phyloP scores from a whole-genome alignment of 2,797 vertebrate species.

The Pyrocephalus nanus region DNA sequence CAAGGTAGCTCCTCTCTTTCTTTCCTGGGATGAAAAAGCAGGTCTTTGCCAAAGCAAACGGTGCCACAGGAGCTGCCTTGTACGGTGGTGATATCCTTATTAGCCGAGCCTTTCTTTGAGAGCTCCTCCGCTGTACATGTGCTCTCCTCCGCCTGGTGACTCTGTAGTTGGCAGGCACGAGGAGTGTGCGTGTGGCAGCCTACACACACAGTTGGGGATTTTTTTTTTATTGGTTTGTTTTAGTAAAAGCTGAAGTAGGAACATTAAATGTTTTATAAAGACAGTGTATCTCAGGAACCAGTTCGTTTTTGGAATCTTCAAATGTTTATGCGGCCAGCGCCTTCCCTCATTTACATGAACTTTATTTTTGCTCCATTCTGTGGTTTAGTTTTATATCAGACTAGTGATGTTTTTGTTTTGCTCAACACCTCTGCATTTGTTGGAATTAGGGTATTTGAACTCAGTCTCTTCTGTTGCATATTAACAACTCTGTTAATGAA shows the following conservation, averaged over 20 bases:
- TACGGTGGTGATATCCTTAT: not conserved
- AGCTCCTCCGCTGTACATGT: not conserved
- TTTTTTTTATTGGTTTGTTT: slow-evolving; percentile 15
- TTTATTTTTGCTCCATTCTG: slow-evolving; percentile 20
- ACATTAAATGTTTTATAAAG: slow-evolving; percentile 16
- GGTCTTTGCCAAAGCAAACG: not conserved
- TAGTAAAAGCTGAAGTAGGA: slow-evolving; percentile 20
- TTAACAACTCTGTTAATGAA: slow-evolving; percentile 31
- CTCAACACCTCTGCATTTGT: not conserved
- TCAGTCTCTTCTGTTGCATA: slow-evolving; percentile 13
- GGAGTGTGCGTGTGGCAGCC: slow-evolving; percentile 18
- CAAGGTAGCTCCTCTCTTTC: not conserved
- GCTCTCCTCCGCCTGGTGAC: not conserved
- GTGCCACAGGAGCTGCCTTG: not conserved
- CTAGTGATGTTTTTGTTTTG: not conserved
- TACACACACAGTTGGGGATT: not conserved
- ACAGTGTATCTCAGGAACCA: not conserved
- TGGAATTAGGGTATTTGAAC: slow-evolving; percentile 24
- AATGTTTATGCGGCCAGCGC: not conserved
- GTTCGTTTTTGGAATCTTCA: not conserved
- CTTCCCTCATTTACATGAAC: not conserved
- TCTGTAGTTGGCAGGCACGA: not conserved
- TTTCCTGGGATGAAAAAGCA: not conserved
- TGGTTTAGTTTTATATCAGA: slow-evolving; percentile 52
- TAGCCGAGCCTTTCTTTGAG: not conserved